Base-by-base conservation (phyloP, 1,140 invertebrate genomes). In the Drosophila rufa region DNA sequence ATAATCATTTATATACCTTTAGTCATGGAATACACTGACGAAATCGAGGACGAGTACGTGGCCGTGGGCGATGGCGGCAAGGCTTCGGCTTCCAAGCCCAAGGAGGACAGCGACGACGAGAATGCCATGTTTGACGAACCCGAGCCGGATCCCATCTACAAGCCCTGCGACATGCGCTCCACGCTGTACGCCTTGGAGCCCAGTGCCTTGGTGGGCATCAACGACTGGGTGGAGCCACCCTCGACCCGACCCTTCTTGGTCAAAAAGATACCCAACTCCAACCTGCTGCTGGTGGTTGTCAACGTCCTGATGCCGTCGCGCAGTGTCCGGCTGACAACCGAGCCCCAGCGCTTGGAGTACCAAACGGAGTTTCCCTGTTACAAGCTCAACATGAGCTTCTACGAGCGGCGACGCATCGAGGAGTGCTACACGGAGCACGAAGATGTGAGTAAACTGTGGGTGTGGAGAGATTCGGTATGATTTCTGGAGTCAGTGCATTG, bases 341-440 rank as follows among this genome's bases (percentile, higher is more conserved):
- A 93, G 56, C 75, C 85, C 42, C 91, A 94, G 79, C 53, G 93
- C 86, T 65, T 79, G 69, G 80, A 94, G 80, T 92, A 94, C 79
- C 82, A 94, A 69, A 84, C 94, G 51, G 82, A 94, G 33, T 93
- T 93, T 79, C 95, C 96, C 0, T 97, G 96, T 83, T 95, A 97
- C 75, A 97, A 97, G 91, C 93, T 96, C 42, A 94, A 95, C 50
- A 91, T 97, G 50, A 96, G 96, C 75, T 93, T 94, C 36, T 93
- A 97, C 71, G 94, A 94, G 11, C 92, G 96, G 51, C 91, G 96
- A 76, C 93, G 95, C 64, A 93, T 97, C 12, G 94, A 95, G 68
- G 95, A 95, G 58, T 97, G 96, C 86, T 97, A 94, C 80, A 96
- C 96, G 46, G 94, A 96, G 75, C 95, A 97, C 93, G 94, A 95